Percentiles rank a stretch among this genome's conserved stretches.
phyloP scores from a whole-genome alignment of 2,797 vertebrate genomes.

The Notolepis coatsorum region DNA sequence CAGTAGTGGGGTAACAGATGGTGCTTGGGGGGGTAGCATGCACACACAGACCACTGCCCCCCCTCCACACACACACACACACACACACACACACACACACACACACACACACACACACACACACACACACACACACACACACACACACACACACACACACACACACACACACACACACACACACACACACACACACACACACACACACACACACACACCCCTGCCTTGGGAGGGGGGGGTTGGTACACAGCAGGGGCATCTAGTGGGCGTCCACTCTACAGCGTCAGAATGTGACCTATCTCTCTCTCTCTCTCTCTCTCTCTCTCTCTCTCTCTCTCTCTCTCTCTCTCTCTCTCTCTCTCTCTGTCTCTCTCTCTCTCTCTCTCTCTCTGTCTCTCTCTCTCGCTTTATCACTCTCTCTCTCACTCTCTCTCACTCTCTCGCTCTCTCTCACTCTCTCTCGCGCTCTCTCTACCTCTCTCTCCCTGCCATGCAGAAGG shows the following conservation, averaged over 20 bases:
- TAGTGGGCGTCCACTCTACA: slow-evolving; percentile 62
- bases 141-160: too few relatives aligned
- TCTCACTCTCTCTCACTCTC: too few relatives aligned
- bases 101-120: too few relatives aligned
- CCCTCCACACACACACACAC: too few relatives aligned
- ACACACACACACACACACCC: slow-evolving; percentile 61
- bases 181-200: too few relatives aligned
- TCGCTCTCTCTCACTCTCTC: neutral
- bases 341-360: slow-evolving; percentile 18
- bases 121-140: too few relatives aligned
- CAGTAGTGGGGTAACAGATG: slow-evolving; percentile 75
- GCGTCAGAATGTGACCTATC: slow-evolving; percentile 75
- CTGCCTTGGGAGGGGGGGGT: slow-evolving; percentile 63
- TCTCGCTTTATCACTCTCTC: slow-evolving; percentile 50
- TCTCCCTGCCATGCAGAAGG: slow-evolving; percentile 61
- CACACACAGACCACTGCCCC: slow-evolving; percentile 60
- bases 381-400: slow-evolving; percentile 1
- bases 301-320: too few relatives aligned
- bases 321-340: slow-evolving; percentile 1
- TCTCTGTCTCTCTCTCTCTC: slow-evolving; percentile 23
- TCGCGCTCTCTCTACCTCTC: slow-evolving; percentile 16
- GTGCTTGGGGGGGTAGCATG: slow-evolving; percentile 51
- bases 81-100: neutral
- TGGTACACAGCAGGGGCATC: slow-evolving; percentile 54
- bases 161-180: too few relatives aligned